A percentile compares a stretch with the other conserved stretches of the same genome.
phyloP scores from a whole-genome alignment of 1,140 invertebrate species.

The Drosophila malerkotliana region DNA sequence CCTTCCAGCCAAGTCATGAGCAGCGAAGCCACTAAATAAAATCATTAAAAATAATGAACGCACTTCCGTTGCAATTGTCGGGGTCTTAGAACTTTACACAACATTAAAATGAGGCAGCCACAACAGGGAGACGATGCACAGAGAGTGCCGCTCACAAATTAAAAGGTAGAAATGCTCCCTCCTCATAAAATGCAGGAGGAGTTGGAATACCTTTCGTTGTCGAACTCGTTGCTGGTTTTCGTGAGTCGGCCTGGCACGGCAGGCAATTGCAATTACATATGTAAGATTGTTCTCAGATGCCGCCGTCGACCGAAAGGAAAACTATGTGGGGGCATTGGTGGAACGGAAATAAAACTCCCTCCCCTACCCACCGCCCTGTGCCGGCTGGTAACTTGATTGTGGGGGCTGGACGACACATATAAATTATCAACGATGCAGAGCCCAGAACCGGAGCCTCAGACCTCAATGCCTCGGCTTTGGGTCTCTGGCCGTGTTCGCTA shows the following conservation, averaged over 20 bases:
- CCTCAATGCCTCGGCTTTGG: constrained; percentile 6
- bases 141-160: constrained; percentile 74
- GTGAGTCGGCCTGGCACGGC: constrained; percentile 43
- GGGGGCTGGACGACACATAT: constrained; percentile 80
- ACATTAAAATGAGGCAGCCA: constrained; percentile 69
- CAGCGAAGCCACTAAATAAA: constrained; percentile 64
- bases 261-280: constrained; percentile 76
- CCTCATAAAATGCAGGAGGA: not conserved
- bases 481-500: constrained; percentile 16
- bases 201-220: constrained; percentile 31
- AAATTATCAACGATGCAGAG: constrained; percentile 74
- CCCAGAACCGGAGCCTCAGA: not conserved
- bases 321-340: constrained; percentile 69
- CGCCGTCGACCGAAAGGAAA: constrained; percentile 45
- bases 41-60: constrained; percentile 82
- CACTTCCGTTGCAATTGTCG: constrained; percentile 69
- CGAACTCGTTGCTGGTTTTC: constrained; percentile 52
- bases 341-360: constrained; percentile 74
- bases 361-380: not conserved
- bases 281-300: constrained; percentile 60
- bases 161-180: constrained; percentile 59
- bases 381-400: constrained; percentile 71
- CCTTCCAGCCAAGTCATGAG: not conserved
- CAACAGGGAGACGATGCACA: constrained; percentile 9
- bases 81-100: constrained; percentile 76